A percentile compares a stretch with the other conserved stretches of the same genome.
Evolutionary conservation across 1,140 invertebrate genomes (phyloP).

Genomic region (Hetaerina americana): DNA sequence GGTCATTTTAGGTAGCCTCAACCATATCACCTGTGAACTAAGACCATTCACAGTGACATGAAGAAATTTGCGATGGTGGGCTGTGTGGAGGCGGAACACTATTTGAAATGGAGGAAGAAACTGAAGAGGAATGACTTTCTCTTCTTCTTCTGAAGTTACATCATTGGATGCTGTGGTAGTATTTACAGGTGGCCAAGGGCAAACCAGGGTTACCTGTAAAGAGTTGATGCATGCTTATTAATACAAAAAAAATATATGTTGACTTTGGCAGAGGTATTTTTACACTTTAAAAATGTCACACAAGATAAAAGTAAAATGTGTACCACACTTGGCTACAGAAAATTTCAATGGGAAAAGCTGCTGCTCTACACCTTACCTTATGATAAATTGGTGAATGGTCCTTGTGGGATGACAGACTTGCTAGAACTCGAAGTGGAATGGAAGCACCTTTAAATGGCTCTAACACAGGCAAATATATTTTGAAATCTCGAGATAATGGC

Average conservation of each 20-base stretch:
- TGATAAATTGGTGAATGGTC: constrained; percentile 53
- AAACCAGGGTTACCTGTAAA: constrained; percentile 45
- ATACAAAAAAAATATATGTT: too few species aligned
- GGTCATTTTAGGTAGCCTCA: constrained; percentile 42
- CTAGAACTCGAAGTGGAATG: constrained; percentile 50
- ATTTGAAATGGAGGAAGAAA: constrained; percentile 71
- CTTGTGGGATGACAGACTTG: constrained; percentile 54
- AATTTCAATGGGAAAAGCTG: too few species aligned
- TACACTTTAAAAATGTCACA: too few species aligned
- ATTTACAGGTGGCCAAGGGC: constrained; percentile 54
- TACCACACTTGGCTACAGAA: too few species aligned
- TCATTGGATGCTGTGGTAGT: not conserved
- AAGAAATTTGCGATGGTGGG: constrained; percentile 64
- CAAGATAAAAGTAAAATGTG: too few species aligned
- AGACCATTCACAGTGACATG: constrained; percentile 61
- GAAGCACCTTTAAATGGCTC: constrained; percentile 52
- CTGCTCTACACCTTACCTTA: constrained; percentile 38
- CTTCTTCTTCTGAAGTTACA: constrained; percentile 27
- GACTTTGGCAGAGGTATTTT: too few species aligned
- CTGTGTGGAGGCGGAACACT: constrained; percentile 66
- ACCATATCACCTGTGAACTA: constrained; percentile 38
- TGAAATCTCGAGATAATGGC: constrained; percentile 39
- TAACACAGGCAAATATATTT: constrained; percentile 45
- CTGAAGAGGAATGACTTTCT: constrained; percentile 52
- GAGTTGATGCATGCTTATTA: constrained; percentile 3